Conservation (phyloP, 1,140 invertebrate species). For the Drosophila bipectinata region DNA sequence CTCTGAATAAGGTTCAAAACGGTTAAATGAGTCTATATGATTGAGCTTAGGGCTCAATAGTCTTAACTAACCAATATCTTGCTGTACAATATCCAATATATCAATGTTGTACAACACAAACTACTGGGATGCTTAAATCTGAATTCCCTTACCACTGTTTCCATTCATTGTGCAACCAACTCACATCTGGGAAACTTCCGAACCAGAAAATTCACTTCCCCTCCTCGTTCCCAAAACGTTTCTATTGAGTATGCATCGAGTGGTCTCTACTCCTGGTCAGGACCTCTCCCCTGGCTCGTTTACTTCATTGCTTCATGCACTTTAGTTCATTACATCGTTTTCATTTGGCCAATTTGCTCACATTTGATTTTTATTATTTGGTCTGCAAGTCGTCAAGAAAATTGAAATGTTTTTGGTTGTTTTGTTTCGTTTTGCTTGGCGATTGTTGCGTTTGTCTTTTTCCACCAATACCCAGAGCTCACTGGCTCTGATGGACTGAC, state of each 20-base stretch:
- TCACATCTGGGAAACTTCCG: constrained; percentile 24
- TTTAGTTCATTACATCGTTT: constrained; percentile 59
- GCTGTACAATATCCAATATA: too few relatives aligned
- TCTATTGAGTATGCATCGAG: constrained; percentile 37
- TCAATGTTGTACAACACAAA: neutral
- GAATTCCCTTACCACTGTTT: neutral
- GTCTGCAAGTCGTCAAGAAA: constrained; percentile 31
- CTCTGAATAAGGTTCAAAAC: neutral
- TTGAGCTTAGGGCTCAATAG: neutral
- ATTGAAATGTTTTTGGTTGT: constrained; percentile 60
- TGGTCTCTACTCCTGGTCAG: neutral
- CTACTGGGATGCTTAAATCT: neutral
- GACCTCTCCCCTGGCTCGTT: neutral
- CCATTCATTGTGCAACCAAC: constrained; percentile 23
- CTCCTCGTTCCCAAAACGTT: neutral
- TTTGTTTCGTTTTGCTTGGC: constrained; percentile 23
- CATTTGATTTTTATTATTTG: constrained; percentile 52
- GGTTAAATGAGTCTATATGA: neutral
- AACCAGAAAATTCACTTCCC: neutral
- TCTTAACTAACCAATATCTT: neutral
- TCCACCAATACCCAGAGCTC: neutral
- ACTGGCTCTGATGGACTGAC: constrained; percentile 1
- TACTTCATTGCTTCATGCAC: constrained; percentile 24
- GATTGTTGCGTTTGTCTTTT: constrained; percentile 17
- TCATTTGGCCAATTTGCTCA: constrained; percentile 63